Conservation (phyloP, 2,797 vertebrate genomes). For the Dendrocincla fuliginosa region DNA sequence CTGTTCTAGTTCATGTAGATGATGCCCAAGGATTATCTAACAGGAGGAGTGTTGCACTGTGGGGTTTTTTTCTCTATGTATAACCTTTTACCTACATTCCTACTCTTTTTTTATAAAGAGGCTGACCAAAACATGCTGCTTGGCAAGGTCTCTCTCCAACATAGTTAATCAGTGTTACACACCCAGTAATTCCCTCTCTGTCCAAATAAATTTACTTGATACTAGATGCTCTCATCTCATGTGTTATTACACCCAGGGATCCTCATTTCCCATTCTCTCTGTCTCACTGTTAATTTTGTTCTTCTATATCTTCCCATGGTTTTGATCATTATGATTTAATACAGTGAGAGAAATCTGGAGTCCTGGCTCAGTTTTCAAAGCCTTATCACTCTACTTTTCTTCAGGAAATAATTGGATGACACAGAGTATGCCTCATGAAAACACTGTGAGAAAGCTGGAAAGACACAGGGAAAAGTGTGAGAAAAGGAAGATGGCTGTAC, state of each 20-base stretch:
- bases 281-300: slow-evolving; percentile 2
- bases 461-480: neutral
- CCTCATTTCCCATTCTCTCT: neutral
- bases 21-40: slow-evolving; percentile 43
- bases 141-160: slow-evolving; percentile 56
- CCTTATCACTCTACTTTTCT: slow-evolving; percentile 43
- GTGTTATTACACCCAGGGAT: neutral
- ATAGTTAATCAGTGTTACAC: slow-evolving; percentile 68
- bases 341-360: slow-evolving; percentile 23
- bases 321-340: slow-evolving; percentile 50
- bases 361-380: slow-evolving; percentile 40
- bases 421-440: slow-evolving; percentile 41
- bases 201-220: slow-evolving; percentile 49
- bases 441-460: slow-evolving; percentile 36
- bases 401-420: slow-evolving; percentile 63
- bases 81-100: slow-evolving; percentile 68
- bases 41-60: slow-evolving; percentile 9
- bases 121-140: slow-evolving; percentile 57
- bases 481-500: neutral
- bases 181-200: slow-evolving; percentile 60
- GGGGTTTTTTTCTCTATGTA: neutral
- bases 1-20: neutral
- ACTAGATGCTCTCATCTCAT: neutral
- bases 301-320: neutral
- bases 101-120: slow-evolving; percentile 15